These are phyloP conservation scores for Pocillopora meandrina DNA, from an alignment of 92 coral and sea anemone species.

Conservation along the genomic window DNA sequence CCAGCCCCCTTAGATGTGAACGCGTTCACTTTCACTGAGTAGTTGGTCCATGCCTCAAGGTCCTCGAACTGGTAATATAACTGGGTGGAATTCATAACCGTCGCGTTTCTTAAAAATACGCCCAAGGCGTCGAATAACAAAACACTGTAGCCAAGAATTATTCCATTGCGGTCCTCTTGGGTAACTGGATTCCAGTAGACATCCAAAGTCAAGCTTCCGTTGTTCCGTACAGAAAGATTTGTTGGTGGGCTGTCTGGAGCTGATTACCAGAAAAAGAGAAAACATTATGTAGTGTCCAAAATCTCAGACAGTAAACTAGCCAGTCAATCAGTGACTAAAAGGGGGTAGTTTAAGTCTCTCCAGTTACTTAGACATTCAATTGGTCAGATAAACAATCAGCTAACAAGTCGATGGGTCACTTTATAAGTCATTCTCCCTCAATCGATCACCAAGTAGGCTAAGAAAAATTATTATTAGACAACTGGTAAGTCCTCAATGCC, in stretches of 20 bases:
- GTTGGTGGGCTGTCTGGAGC: slow-evolving; percentile 39
- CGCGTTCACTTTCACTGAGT: slow-evolving; percentile 59
- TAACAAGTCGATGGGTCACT: no score
- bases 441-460: no score
- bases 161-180: slow-evolving; percentile 43
- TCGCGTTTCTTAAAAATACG: slow-evolving; percentile 14
- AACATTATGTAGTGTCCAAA: neutral
- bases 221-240: neutral
- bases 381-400: no score
- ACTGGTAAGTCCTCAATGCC: no score
- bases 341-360: neutral
- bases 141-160: slow-evolving; percentile 50
- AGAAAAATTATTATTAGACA: no score
- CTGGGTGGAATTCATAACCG: slow-evolving; percentile 13
- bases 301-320: neutral
- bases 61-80: slow-evolving; percentile 23
- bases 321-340: neutral
- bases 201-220: slow-evolving; percentile 25
- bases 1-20: slow-evolving; percentile 76
- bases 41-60: slow-evolving; percentile 55
- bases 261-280: neutral
- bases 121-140: slow-evolving; percentile 16
- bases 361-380: no score
- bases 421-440: no score
- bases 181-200: slow-evolving; percentile 55